Base-by-base conservation (phyloP, 2,888 invertebrate genomes). In the Drosophila melanocephala region DNA sequence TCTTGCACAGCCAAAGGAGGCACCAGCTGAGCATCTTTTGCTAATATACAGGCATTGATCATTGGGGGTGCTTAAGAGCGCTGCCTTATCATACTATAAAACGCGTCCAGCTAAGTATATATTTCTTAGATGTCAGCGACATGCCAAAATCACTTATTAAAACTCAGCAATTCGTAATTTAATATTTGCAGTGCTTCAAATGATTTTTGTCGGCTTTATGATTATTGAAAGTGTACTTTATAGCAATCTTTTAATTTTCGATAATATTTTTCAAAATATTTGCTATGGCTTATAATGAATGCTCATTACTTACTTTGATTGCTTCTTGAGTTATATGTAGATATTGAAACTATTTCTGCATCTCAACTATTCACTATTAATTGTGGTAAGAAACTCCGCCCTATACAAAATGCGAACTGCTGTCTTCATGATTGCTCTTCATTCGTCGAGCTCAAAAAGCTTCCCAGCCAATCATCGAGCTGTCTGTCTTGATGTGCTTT, bases 391-490 rank as follows among this genome's bases (percentile, higher is more conserved):
- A 56, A 60, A 64, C 82, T 77, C 82, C 82, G 50, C 78, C 82
- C 47, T 37, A 19, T 28, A 60, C 30, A 16, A 22, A 7, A 55
- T 52, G 42, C 35, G 16, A 57, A n/a, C 10, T 55, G 64, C 60
- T 63, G 50, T 47, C 63, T 60, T 53, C 77, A 33, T 64, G 56
- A 52, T 57, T 62, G 47, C 62, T 33, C 39, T 58, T 58, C 64
- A 79, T 79, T 79, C 75, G 79, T 50, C 59, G 56, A 51, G 26
- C 28, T 66, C 57, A 32, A 30, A 68, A 65, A 55, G 75, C 64
- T 83, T 73, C 75, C 63, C 83, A 79, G 60, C 79, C 79, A 79
- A 79, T 79, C 79, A 83, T 68, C 57, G 57, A n/a, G 35, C 68
- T 59, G 67, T 78, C 63, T 72, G 14, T 28, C 52, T 62, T 35